Evolutionary conservation across 53 echinoderm and acorn worm species (phyloP).

Genomic region (Patiria pectinifera): DNA sequence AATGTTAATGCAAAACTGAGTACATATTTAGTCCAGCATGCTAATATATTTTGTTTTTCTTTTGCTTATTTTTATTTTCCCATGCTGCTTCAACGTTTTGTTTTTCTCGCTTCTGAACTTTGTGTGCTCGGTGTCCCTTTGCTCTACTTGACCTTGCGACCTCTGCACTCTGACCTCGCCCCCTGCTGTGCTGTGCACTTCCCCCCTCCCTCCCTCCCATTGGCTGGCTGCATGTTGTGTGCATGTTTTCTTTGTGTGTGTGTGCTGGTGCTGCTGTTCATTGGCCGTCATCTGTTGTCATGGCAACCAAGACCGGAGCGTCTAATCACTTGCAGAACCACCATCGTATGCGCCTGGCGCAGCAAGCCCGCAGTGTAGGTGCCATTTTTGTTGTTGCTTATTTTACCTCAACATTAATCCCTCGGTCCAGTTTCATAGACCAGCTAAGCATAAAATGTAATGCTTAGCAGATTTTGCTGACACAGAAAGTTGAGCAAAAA

Average conservation of each 20-base stretch:
- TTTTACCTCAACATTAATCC: too few relatives aligned
- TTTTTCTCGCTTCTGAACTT: conserved; percentile 19
- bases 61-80: conserved; percentile 14
- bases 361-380: conserved; percentile 59
- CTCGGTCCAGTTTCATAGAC: too few relatives aligned
- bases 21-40: not conserved
- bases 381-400: conserved; percentile 1
- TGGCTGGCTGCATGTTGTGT: conserved; percentile 43
- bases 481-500: not conserved
- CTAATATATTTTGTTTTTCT: conserved; percentile 30
- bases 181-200: conserved; percentile 24
- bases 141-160: conserved; percentile 8
- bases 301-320: conserved; percentile 1
- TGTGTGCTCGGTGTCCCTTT: not conserved
- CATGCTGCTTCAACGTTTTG: not conserved
- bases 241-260: conserved; percentile 18
- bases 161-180: conserved; percentile 16
- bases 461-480: not conserved
- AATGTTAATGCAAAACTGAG: not conserved
- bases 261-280: conserved; percentile 12
- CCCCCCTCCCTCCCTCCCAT: not conserved
- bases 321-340: conserved; percentile 36
- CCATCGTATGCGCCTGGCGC: conserved; percentile 51
- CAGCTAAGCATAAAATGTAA: not conserved
- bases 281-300: not conserved